Evolutionary conservation across 2,797 vertebrate species (phyloP), one percentile per base, ranked within the genome.

Genomic region (Neosilurus mollespiculum): DNA sequence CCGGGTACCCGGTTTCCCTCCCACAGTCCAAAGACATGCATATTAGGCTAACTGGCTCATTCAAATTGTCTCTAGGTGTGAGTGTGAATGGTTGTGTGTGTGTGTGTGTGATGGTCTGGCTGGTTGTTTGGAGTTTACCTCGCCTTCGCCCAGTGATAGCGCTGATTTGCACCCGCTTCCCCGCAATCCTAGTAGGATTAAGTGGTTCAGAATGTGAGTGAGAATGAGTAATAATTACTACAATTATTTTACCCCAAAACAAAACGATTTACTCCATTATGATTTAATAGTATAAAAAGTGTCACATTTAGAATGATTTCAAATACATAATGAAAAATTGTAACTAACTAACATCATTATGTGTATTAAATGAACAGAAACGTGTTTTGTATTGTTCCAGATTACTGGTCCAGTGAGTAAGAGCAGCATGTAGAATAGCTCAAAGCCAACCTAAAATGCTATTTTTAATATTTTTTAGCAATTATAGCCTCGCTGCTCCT

Each of bases 361-460:
- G 34, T 51, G 26, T 20, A 69, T 77, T 83, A 70, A 83, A 77
- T 24, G 53, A 73, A 69, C 11, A 69, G 58, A 51, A 30, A 24
- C 54, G 37, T n/a, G 75, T 43, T 73, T 9, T 72, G 67, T 72
- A 80, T 72, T 75, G 62, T 53, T 80, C 24, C 64, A 61, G 78
- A 24, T 67, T 67, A 76, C 71, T 69, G 62, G 78, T n/a, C 53
- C 53, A 71, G 51, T 11, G 18, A 76, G 78, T 49, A 59, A 34
- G 78, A 67, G 26, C 34, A 73, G 78, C 61, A 69, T 76, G 78
- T 84, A 65, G 20, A 76, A 75, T 51, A 81, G 71, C 70, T 80
- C 14, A 16, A 34, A 84, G 71, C 83, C 69, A 26, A 53, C 53
- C 12, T n/a, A 59, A 66, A 66, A 75, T 49, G 26, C 51, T 7